These are phyloP conservation scores for Chironex yamaguchii DNA, from an alignment of 30 jellyfish, hydroid and myxozoan genomes.

Conservation along the genomic window DNA sequence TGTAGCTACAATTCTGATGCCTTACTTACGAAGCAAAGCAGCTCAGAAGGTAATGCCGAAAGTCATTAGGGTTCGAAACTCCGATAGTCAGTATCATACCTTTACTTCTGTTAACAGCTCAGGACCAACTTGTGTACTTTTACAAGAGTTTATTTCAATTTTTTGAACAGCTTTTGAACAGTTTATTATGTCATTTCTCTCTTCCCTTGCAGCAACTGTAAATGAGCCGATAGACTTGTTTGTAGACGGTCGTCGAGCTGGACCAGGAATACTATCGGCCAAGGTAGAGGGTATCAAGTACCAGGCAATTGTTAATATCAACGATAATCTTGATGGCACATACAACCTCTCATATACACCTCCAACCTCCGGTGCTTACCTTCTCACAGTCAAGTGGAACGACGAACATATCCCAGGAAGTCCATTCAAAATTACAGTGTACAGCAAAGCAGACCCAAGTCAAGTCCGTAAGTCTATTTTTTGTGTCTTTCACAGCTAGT, in stretches of 20 bases:
- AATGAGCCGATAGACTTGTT: conserved; percentile 61
- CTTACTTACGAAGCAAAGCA: no score
- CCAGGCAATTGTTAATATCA: conserved; percentile 57
- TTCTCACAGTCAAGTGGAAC: conserved; percentile 69
- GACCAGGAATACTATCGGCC: conserved; percentile 86
- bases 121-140: no score
- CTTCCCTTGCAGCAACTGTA: conserved; percentile 62
- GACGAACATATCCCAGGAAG: conserved; percentile 88
- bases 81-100: no score
- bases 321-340: conserved; percentile 75
- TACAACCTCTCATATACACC: conserved; percentile 85
- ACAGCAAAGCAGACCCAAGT: conserved; percentile 66
- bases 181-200: no score
- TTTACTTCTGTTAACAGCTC: no score
- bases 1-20: no score
- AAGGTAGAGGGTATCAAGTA: conserved; percentile 69
- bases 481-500: background rate
- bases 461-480: conserved; percentile 70
- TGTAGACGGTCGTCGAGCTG: conserved; percentile 83
- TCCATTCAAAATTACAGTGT: conserved; percentile 84
- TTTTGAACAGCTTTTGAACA: no score
- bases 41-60: no score
- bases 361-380: conserved; percentile 75
- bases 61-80: no score
- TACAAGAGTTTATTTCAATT: no score